These are phyloP conservation scores for Ailuropoda melanoleuca DNA, from an alignment of 2,113 vertebrate species.

Conservation along the genomic window DNA sequence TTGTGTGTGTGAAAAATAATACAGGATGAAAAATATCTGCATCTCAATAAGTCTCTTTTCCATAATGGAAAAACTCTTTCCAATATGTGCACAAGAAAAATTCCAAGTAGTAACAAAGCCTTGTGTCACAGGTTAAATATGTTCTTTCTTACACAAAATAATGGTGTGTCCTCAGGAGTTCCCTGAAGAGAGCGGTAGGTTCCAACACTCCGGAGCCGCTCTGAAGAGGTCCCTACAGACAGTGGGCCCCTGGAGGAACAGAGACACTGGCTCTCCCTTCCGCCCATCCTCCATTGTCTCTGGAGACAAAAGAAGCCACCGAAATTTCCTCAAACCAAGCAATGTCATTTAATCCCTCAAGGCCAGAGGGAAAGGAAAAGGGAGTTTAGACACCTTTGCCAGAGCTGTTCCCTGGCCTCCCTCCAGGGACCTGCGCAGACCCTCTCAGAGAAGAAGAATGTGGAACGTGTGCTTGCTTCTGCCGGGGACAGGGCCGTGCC, in stretches of 20 bases:
- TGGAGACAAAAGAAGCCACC: background rate
- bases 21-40: background rate
- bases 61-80: background rate
- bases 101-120: background rate
- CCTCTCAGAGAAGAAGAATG: background rate
- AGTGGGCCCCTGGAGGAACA: background rate
- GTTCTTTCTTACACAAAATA: background rate
- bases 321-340: conserved; percentile 50
- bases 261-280: background rate
- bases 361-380: background rate
- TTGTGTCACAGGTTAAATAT: background rate
- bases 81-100: background rate
- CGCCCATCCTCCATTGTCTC: background rate
- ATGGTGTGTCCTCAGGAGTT: background rate
- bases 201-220: background rate
- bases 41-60: background rate
- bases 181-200: background rate
- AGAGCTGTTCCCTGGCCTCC: background rate
- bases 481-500: background rate
- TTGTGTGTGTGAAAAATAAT: background rate
- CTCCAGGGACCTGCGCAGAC: background rate
- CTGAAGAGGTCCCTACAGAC: background rate
- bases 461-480: conserved; percentile 47
- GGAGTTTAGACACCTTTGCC: background rate
- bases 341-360: conserved; percentile 44